These are phyloP conservation scores for Oryzias curvinotus DNA, from an alignment of 2,113 vertebrate species.

Conservation along the genomic window DNA sequence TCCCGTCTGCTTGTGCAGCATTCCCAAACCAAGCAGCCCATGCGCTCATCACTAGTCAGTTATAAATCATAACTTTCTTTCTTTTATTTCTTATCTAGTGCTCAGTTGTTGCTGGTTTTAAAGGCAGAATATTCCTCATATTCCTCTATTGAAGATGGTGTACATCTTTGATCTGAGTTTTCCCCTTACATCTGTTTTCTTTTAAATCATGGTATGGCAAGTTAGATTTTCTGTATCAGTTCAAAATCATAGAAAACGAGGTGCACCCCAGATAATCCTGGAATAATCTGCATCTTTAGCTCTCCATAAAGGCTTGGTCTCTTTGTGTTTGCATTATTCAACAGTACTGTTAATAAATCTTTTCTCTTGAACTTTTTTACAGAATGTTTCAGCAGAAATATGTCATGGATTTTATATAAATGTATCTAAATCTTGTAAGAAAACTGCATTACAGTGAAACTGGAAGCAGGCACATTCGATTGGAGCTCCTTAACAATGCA, in stretches of 20 bases:
- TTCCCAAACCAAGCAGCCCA: too few species aligned
- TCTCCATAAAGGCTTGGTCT: background rate
- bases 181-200: conserved; percentile 24
- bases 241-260: background rate
- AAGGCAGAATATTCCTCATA: conserved; percentile 35
- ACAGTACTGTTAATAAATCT: background rate
- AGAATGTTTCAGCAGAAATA: background rate
- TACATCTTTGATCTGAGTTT: conserved; percentile 22
- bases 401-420: too few species aligned
- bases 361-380: background rate
- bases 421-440: too few species aligned
- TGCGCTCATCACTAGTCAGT: too few species aligned
- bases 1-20: too few species aligned
- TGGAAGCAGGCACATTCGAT: too few species aligned
- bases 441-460: too few species aligned
- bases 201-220: conserved; percentile 42
- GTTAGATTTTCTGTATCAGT: conserved; percentile 1
- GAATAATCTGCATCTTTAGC: background rate
- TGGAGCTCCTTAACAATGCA: too few species aligned
- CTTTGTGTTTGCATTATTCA: background rate
- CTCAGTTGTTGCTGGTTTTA: conserved; percentile 33
- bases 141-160: conserved; percentile 38
- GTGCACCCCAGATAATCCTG: conserved; percentile 1
- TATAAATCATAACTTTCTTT: too few species aligned
- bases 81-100: conserved; percentile 15